Evolutionary conservation across 1,140 invertebrate species (phyloP).

Genomic region (Caenorhabditis tropicalis): DNA sequence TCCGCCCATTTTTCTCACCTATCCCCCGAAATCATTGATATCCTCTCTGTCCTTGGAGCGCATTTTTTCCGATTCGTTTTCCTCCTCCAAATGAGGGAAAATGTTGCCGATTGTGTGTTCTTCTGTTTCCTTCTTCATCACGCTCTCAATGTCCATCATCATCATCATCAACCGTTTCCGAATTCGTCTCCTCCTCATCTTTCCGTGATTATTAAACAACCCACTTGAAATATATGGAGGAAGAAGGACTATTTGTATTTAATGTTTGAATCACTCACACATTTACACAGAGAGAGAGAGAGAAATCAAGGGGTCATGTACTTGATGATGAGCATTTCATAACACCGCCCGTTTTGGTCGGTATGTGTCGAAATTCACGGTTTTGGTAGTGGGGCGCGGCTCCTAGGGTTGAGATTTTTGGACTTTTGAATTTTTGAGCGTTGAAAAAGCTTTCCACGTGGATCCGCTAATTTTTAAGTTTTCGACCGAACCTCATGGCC

Average conservation of each 20-base stretch:
- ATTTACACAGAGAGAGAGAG: not conserved
- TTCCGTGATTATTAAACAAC: slow-evolving; percentile 1
- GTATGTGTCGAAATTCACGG: too few relatives aligned
- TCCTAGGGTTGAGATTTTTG: too few relatives aligned
- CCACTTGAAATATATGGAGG: not conserved
- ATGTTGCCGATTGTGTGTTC: not conserved
- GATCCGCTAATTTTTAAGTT: too few relatives aligned
- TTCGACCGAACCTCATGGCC: too few relatives aligned
- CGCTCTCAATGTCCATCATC: slow-evolving; percentile 10
- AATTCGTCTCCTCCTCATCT: not conserved
- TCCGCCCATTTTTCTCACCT: too few relatives aligned
- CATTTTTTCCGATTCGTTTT: not conserved
- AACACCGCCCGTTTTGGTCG: too few relatives aligned
- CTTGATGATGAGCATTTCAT: not conserved
- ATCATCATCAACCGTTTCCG: not conserved
- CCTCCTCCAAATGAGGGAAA: not conserved
- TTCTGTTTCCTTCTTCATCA: not conserved
- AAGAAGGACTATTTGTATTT: not conserved
- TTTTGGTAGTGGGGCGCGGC: too few relatives aligned
- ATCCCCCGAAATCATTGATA: too few relatives aligned
- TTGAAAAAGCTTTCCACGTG: too few relatives aligned
- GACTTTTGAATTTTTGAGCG: too few relatives aligned
- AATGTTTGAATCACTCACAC: too few relatives aligned
- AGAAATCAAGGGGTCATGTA: not conserved
- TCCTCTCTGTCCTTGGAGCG: too few relatives aligned